Percentiles rank a stretch among this genome's conserved stretches.
These are phyloP conservation scores for Meteorus cinctellus DNA, from an alignment of 2,888 invertebrate genomes.

Conservation along the genomic window DNA sequence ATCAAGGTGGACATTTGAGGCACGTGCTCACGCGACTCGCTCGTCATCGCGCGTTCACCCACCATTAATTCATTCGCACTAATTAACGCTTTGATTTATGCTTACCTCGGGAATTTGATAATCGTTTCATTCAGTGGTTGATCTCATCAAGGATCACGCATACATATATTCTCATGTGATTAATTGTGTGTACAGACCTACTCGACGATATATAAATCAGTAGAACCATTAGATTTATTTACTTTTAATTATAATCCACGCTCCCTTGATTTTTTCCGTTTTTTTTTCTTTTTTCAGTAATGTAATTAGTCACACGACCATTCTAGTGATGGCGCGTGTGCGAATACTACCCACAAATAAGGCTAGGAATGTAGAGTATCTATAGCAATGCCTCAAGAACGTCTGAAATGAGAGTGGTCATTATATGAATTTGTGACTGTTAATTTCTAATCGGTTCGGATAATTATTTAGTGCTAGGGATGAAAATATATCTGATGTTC, in stretches of 20 bases:
- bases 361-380: background rate
- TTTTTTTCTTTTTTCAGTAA: background rate
- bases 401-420: background rate
- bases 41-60: conserved; percentile 36
- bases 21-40: conserved; percentile 48
- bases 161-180: conserved; percentile 14
- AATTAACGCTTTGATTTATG: conserved; percentile 54
- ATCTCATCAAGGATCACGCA: background rate
- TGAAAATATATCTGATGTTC: too few species aligned
- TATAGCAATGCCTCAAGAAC: background rate
- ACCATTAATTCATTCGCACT: conserved; percentile 37
- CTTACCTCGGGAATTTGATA: conserved; percentile 49
- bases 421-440: background rate
- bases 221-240: background rate
- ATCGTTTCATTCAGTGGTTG: conserved; percentile 48
- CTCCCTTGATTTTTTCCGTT: background rate
- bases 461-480: too few species aligned
- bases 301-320: conserved; percentile 12
- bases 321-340: background rate
- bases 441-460: background rate
- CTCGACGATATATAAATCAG: background rate
- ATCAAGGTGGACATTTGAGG: conserved; percentile 48
- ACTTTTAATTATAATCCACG: background rate
- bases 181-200: background rate
- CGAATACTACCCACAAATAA: background rate